A percentile compares a stretch with the other conserved stretches of the same genome.
These are phyloP conservation scores for Melanostoma mellinum DNA, from an alignment of 2,888 invertebrate species.

Conservation along the genomic window DNA sequence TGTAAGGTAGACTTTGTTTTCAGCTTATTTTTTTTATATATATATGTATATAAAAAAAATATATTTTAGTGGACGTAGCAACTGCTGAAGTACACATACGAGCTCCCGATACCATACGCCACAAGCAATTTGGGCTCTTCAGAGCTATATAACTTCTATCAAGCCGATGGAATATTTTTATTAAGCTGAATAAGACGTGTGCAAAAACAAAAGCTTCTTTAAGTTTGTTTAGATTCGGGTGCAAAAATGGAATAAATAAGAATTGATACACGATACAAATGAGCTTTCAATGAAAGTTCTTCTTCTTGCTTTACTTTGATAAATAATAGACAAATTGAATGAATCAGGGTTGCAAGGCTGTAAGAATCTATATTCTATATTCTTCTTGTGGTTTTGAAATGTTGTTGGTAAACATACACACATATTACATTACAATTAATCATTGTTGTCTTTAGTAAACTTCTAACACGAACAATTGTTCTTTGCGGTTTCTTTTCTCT, in stretches of 20 bases:
- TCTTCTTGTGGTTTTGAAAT: no score
- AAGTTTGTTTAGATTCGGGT: conserved; percentile 41
- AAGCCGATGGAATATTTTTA: conserved; percentile 41
- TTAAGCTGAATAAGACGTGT: conserved; percentile 48
- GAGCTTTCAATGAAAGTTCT: not conserved
- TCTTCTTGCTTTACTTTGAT: no score
- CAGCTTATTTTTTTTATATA: not conserved
- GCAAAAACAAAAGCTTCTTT: conserved; percentile 62
- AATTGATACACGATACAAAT: conserved; percentile 11
- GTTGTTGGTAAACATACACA: no score
- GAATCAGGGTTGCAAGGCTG: no score
- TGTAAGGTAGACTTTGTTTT: conserved; percentile 30
- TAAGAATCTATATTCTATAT: no score
- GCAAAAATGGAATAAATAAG: conserved; percentile 56
- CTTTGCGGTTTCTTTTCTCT: no score
- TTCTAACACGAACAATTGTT: no score
- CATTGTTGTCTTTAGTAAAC: no score
- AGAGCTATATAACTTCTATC: conserved; percentile 24
- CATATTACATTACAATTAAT: no score
- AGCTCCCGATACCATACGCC: conserved; percentile 38
- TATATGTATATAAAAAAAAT: no score
- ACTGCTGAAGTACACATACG: conserved; percentile 23
- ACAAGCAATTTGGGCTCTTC: conserved; percentile 21
- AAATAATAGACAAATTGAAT: no score
- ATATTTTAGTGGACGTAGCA: conserved; percentile 48